Conservation (phyloP, 2,888 invertebrate genomes). For the Ormyrus thymus region DNA sequence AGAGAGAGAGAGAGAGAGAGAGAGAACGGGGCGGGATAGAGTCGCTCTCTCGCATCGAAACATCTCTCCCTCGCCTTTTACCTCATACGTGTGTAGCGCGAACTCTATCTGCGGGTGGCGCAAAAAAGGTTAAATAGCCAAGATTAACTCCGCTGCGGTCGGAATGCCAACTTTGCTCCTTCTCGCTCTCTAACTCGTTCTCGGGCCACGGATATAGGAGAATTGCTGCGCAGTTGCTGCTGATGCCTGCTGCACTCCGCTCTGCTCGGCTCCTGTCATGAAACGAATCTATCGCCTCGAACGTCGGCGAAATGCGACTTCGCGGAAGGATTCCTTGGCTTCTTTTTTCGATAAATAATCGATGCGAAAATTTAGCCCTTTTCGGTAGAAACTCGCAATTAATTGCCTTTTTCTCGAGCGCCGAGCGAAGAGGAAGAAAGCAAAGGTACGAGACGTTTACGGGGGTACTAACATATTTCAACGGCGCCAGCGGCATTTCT, state of each 20-base stretch:
- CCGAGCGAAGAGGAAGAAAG: too few relatives aligned
- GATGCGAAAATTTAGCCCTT: too few relatives aligned
- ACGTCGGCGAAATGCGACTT: too few relatives aligned
- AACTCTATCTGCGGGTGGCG: slow-evolving; percentile 36
- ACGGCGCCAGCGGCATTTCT: slow-evolving; percentile 22
- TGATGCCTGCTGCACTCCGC: too few relatives aligned
- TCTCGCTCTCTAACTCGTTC: slow-evolving; percentile 26
- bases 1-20: slow-evolving; percentile 1
- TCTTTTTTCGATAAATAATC: too few relatives aligned
- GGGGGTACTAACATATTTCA: neutral
- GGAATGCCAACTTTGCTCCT: slow-evolving; percentile 61
- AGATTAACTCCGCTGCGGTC: slow-evolving; percentile 59
- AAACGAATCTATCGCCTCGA: too few relatives aligned
- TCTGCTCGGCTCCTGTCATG: too few relatives aligned
- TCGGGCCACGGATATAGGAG: slow-evolving; percentile 60
- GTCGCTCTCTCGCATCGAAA: slow-evolving; percentile 14
- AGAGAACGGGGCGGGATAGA: neutral
- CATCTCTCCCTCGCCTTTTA: slow-evolving; percentile 25
- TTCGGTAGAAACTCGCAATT: too few relatives aligned
- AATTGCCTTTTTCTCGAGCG: too few relatives aligned
- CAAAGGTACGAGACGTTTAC: too few relatives aligned
- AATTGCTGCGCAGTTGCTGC: neutral
- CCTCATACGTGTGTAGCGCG: slow-evolving; percentile 18
- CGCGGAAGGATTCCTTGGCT: too few relatives aligned
- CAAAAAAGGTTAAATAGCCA: slow-evolving; percentile 58